phyloP scores from a whole-genome alignment of 1,140 invertebrate species.

The Neoseiulus cucumeris region DNA sequence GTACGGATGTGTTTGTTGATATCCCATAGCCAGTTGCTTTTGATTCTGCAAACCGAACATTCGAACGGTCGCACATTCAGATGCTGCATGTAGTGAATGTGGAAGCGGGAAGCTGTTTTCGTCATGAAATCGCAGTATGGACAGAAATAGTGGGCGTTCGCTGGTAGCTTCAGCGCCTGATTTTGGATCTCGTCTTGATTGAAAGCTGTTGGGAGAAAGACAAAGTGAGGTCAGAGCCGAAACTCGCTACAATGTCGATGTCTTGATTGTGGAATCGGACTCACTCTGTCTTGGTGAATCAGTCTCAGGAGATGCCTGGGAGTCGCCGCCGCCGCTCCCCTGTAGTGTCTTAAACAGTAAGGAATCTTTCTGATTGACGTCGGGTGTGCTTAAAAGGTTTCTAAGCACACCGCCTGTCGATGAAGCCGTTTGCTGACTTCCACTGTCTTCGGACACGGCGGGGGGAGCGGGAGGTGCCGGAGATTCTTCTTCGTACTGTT shows the following conservation, averaged over 20 bases:
- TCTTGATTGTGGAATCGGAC: too few relatives aligned
- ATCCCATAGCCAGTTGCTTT: constrained; percentile 86
- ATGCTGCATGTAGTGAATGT: constrained; percentile 76
- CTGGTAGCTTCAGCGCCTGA: constrained; percentile 9
- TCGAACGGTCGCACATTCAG: constrained; percentile 80
- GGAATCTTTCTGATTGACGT: constrained; percentile 6
- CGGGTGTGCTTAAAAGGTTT: constrained; percentile 2
- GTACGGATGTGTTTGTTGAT: constrained; percentile 84
- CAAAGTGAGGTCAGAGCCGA: not conserved
- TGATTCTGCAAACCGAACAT: constrained; percentile 75
- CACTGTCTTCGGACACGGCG: too few relatives aligned
- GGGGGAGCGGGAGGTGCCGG: too few relatives aligned
- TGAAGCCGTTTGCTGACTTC: not conserved
- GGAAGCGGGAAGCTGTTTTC: constrained; percentile 63
- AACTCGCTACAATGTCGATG: too few relatives aligned
- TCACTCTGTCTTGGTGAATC: not conserved
- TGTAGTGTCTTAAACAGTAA: constrained; percentile 5
- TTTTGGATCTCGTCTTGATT: constrained; percentile 8
- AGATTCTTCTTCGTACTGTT: not conserved
- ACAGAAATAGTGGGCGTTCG: constrained; percentile 43
- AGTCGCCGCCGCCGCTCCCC: not conserved
- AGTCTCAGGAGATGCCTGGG: too few relatives aligned
- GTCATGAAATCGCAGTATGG: constrained; percentile 75
- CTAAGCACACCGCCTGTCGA: constrained; percentile 5
- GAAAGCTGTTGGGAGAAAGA: constrained; percentile 8